phyloP scores from a whole-genome alignment of 2,888 invertebrate genomes.

The Gandaritis pyraliata region DNA sequence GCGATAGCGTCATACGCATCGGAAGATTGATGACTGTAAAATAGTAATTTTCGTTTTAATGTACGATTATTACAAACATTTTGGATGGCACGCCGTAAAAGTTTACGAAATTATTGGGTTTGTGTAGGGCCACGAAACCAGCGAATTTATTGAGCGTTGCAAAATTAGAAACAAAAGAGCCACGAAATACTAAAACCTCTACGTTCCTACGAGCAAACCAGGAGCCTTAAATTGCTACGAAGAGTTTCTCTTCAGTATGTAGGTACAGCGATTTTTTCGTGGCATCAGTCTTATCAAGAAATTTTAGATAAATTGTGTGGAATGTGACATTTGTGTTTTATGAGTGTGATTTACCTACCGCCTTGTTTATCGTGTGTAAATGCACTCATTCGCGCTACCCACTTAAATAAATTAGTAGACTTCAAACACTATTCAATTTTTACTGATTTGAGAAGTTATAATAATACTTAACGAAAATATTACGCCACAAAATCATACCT shows the following conservation, averaged over 20 bases:
- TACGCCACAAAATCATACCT: no score
- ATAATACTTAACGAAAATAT: no score
- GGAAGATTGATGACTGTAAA: slow-evolving; percentile 23
- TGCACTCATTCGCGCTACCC: neutral
- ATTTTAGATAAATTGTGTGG: slow-evolving; percentile 1
- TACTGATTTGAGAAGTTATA: no score
- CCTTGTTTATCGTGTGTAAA: slow-evolving; percentile 8
- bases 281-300: neutral
- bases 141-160: neutral
- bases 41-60: slow-evolving; percentile 23
- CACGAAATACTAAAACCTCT: neutral
- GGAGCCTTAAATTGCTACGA: no score
- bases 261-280: neutral
- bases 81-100: slow-evolving; percentile 17
- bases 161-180: neutral
- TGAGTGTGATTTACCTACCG: slow-evolving; percentile 8
- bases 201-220: no score
- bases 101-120: slow-evolving; percentile 16
- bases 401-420: slow-evolving; percentile 10
- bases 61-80: slow-evolving; percentile 21
- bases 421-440: neutral
- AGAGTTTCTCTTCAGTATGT: no score
- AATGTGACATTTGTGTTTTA: slow-evolving; percentile 6
- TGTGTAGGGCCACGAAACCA: slow-evolving; percentile 12
- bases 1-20: slow-evolving; percentile 25